Base-by-base conservation (phyloP, 2,113 vertebrate species). In the Paramisgurnus dabryanus region DNA sequence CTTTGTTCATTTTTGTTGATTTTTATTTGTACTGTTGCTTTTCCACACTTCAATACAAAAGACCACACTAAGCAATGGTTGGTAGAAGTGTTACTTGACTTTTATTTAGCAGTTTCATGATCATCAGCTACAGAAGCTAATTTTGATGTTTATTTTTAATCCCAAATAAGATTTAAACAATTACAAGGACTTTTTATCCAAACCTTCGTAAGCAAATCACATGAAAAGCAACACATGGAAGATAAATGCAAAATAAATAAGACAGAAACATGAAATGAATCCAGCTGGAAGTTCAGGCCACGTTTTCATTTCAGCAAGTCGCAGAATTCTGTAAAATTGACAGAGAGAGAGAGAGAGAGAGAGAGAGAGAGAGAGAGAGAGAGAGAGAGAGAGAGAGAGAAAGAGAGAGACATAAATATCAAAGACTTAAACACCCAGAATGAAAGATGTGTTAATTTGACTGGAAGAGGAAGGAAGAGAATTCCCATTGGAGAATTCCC, bases 291-390 rank as follows among this genome's bases (percentile, higher is more conserved):
- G 40, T 5, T 47, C 9, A 5, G n/a, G 55, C 17, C n/a, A 22
- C 34, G 6, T 27, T 27, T 83, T 90, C 82, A 91, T 73, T 93
- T 91, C 82, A 93, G 87, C 80, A 92, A 90, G 50, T 82, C 50
- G 65, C 90, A 92, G 90, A 95, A 96, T 77, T 95, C 94, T 94
- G 90, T 18, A n/a, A 58, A 53, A 40, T 74, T 45, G 5, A 40
- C 13, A 66, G 47, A 63, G 49, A 71, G 60, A 82, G 27, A 60
- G 50, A 34, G 27, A 34, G 27, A 34, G 27, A 34, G 27, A 34
- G 27, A 34, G 27, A 34, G 27, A 34, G 27, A 34, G 27, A 34
- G 27, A 34, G 27, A 34, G 27, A 34, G 27, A 34, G 27, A 34
- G 27, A 34, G 27, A 34, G 27, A 34, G 27, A 34, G 27, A 34